A percentile compares a stretch with the other conserved stretches of the same genome.
phyloP scores from a whole-genome alignment of 2,797 vertebrate genomes.

The Gambelia wislizenii region DNA sequence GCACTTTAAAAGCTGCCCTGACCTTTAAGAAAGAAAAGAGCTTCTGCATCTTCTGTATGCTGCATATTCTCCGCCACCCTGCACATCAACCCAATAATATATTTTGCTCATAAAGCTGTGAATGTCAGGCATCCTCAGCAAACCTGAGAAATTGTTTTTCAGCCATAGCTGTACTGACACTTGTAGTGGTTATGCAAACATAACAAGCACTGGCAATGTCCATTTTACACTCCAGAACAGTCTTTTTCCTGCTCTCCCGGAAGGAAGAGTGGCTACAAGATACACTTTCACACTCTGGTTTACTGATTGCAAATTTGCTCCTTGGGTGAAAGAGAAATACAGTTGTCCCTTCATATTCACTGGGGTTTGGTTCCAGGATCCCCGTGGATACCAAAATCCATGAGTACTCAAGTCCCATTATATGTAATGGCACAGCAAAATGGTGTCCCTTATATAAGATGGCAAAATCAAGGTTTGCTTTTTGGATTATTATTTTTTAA shows the following conservation, averaged over 20 bases:
- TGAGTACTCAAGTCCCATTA: too few species aligned
- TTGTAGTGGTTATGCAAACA: constrained; percentile 24
- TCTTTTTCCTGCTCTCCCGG: constrained; percentile 20
- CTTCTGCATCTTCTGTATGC: background rate
- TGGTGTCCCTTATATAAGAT: too few species aligned
- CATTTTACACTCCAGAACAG: constrained; percentile 34
- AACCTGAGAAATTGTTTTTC: constrained; percentile 23
- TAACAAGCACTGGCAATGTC: constrained; percentile 7
- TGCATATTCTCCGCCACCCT: rapidly evolving
- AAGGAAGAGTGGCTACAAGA: background rate
- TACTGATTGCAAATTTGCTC: background rate
- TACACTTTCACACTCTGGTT: background rate
- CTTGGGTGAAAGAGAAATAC: background rate
- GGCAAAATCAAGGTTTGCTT: too few species aligned
- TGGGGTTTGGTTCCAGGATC: too few species aligned
- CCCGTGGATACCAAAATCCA: too few species aligned
- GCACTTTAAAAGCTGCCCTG: constrained; percentile 4
- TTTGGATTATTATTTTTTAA: too few species aligned
- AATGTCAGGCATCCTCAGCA: constrained; percentile 33
- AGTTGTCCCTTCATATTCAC: too few species aligned
- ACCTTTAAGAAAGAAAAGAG: constrained; percentile 28
- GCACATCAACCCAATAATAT: background rate
- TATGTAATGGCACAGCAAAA: too few species aligned
- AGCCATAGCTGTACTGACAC: constrained; percentile 42
- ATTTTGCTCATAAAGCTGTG: constrained; percentile 14